Evolutionary conservation across 2,888 invertebrate species (phyloP), one percentile per base, ranked within the genome.

Genomic region (Ceramica pisi): DNA sequence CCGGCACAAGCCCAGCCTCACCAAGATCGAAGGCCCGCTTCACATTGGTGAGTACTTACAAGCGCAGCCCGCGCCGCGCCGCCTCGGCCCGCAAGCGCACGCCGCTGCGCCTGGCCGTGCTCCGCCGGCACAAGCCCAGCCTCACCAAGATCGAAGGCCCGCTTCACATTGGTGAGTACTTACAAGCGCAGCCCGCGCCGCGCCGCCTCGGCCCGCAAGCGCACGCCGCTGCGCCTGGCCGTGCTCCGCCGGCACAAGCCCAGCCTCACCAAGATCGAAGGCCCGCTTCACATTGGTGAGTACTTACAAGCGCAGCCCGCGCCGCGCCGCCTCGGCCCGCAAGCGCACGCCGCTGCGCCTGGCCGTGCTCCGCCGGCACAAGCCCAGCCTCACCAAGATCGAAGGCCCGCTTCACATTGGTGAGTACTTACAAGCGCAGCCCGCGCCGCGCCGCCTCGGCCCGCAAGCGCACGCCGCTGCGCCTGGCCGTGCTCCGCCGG

Each of bases 61-160:
- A 92, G 86, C 38, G 80, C 10, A 68, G 48, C 26, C 19, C 59
- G 55, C 31, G 31, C 31, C 3, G 67, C 63, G 10, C 67, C n/a
- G n/a, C n/a, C n/a, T n/a, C 85, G 0, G 79, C 75, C 6, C 31
- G 31, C 6, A 71, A 63, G 63, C 86, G 75, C 67, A 90, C 92
- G 26, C 92, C 93, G 23, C 83, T 93, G 66, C 87, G 94, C 0
- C 78, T 90, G 46, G 62, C 90, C 0, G 92, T 92, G 76, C 86
- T 93, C 59, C 81, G 77, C 73, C 80, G 80, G 10, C 78, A 74
- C 5, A 86, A 86, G 55, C 35, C 55, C 5, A 73, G 48, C 8
- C 85, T 92, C 62, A 85, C 90, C 21, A 94, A 94, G 86, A 93
- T 95, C 4, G 86, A 92, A 62, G 93, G 89, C 6, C 94, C 94